Percentiles rank a stretch among this genome's conserved stretches.
These are phyloP conservation scores for Clistopyga incitator DNA, from an alignment of 2,888 invertebrate genomes.

Conservation along the genomic window DNA sequence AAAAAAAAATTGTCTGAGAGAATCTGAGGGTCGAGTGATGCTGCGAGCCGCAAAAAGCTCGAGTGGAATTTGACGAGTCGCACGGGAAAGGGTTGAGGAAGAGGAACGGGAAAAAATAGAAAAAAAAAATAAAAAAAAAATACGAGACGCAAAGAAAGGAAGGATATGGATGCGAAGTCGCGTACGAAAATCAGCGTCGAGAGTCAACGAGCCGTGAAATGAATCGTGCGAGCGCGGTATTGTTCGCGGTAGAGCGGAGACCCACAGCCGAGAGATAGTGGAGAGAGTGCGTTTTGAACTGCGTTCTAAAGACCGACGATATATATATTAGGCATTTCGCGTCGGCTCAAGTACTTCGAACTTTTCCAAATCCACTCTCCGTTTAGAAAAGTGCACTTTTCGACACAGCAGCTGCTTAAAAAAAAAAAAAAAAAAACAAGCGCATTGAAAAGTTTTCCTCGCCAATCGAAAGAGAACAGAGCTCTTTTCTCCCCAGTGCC, in stretches of 20 bases:
- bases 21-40: constrained; percentile 8
- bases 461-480: too few species aligned
- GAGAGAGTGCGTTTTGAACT: constrained; percentile 13
- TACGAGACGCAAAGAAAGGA: constrained; percentile 5
- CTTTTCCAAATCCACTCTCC: too few species aligned
- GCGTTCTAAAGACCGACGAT: constrained; percentile 11
- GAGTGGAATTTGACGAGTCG: constrained; percentile 31
- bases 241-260: constrained; percentile 62
- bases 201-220: constrained; percentile 76
- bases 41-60: constrained; percentile 22
- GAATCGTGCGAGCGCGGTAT: constrained; percentile 68
- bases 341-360: too few species aligned
- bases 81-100: constrained; percentile 11
- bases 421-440: too few species aligned
- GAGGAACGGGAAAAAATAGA: too few species aligned
- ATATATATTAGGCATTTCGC: neutral
- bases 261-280: constrained; percentile 32
- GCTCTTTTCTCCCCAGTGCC: too few species aligned
- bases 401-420: too few species aligned
- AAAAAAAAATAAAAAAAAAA: constrained; percentile 15
- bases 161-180: constrained; percentile 37
- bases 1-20: constrained; percentile 7
- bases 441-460: too few species aligned
- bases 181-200: constrained; percentile 64
- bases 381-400: too few species aligned